Percentiles rank a stretch among this genome's conserved stretches.
phyloP scores from a whole-genome alignment of 2,113 vertebrate species.

The Zonotrichia leucophrys region DNA sequence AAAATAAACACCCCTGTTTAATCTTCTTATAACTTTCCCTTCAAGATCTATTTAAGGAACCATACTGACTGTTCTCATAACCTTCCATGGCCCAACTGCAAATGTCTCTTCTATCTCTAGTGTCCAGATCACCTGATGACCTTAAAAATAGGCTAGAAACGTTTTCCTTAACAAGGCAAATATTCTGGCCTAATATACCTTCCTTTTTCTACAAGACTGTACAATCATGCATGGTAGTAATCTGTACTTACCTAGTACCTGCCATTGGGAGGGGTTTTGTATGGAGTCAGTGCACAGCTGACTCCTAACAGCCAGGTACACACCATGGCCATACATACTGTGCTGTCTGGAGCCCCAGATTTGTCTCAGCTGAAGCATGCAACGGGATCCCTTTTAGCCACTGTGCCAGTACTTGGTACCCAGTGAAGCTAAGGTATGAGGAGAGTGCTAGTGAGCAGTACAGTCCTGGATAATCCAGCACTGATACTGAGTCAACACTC shows the following conservation, averaged over 20 bases:
- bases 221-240: too few species aligned
- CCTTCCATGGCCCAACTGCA: neutral
- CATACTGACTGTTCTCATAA: neutral
- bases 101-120: neutral
- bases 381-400: neutral
- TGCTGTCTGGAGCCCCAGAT: neutral
- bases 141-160: neutral
- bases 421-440: neutral
- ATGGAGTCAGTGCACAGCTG: neutral
- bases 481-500: neutral
- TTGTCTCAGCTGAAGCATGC: neutral
- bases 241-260: neutral
- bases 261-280: neutral
- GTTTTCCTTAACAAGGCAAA: neutral
- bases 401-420: neutral
- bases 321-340: fast-evolving
- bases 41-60: neutral
- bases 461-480: neutral
- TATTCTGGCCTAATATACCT: neutral
- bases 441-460: neutral
- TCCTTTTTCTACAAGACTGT: neutral
- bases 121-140: neutral
- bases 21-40: neutral
- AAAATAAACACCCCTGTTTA: neutral
- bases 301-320: neutral